Percentiles rank a stretch among this genome's conserved stretches.
Conservation (phyloP, 2,888 invertebrate species). For the Dryomyza anilis region DNA sequence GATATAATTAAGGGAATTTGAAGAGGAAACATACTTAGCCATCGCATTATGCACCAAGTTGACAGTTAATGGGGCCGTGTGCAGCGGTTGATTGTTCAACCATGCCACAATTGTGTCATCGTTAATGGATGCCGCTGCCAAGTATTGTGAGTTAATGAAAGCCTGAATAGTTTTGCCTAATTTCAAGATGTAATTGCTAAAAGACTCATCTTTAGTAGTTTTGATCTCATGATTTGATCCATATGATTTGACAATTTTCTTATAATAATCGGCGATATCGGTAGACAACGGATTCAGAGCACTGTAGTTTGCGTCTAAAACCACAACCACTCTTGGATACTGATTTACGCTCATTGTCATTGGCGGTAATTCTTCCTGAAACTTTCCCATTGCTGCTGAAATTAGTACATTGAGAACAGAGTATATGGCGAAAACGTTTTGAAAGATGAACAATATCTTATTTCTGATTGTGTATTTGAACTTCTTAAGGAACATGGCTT, state of each 20-base stretch:
- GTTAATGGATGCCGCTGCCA: slow-evolving; percentile 66
- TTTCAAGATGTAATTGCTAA: slow-evolving; percentile 44
- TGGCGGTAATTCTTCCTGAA: slow-evolving; percentile 63
- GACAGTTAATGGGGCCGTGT: slow-evolving; percentile 72
- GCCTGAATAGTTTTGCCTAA: slow-evolving; percentile 55
- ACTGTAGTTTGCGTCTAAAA: slow-evolving; percentile 41
- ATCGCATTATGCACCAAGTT: slow-evolving; percentile 69
- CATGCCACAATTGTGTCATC: slow-evolving; percentile 65
- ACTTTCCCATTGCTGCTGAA: slow-evolving; percentile 63
- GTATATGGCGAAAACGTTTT: slow-evolving; percentile 72
- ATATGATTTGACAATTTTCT: slow-evolving; percentile 38
- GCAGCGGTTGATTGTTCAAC: slow-evolving; percentile 82
- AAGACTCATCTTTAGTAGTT: slow-evolving; percentile 33
- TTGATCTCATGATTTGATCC: slow-evolving; percentile 37
- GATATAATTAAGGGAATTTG: not conserved
- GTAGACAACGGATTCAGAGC: not conserved
- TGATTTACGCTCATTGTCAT: slow-evolving; percentile 43
- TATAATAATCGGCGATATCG: slow-evolving; percentile 42
- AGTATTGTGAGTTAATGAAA: slow-evolving; percentile 63
- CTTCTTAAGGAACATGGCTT: slow-evolving; percentile 73
- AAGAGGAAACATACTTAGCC: slow-evolving; percentile 56
- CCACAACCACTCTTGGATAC: slow-evolving; percentile 47
- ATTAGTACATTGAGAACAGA: slow-evolving; percentile 70
- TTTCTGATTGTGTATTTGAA: slow-evolving; percentile 69
- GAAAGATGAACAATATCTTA: slow-evolving; percentile 69